Conservation (phyloP, 2,888 invertebrate species). For the Timema cristinae region DNA sequence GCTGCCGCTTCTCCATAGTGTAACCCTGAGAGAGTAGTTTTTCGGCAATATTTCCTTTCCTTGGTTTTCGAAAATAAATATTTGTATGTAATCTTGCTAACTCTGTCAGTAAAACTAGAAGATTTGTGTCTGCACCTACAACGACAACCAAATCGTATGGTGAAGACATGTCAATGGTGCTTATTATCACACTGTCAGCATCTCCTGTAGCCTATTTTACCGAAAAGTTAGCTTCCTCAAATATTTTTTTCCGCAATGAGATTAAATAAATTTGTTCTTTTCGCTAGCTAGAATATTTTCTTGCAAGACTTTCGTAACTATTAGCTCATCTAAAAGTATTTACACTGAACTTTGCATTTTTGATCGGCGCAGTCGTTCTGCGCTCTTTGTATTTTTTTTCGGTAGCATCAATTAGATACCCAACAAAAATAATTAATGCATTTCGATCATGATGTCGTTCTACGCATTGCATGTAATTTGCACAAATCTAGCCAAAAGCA, state of each 20-base stretch:
- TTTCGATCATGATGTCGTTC: neutral
- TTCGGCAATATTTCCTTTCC: neutral
- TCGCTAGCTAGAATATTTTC: neutral
- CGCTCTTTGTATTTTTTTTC: neutral
- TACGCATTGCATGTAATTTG: neutral
- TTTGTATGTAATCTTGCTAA: neutral
- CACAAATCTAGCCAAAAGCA: neutral
- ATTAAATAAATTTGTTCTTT: neutral
- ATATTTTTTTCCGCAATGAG: neutral
- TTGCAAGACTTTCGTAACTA: neutral
- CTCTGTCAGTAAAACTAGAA: neutral
- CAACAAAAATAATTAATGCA: neutral
- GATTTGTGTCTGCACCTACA: neutral
- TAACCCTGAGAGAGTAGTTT: neutral
- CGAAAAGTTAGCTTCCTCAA: neutral
- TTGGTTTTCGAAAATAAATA: neutral
- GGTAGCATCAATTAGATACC: constrained; percentile 7
- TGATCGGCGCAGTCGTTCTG: neutral
- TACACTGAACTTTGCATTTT: neutral
- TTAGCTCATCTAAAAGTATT: neutral
- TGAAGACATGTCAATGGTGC: neutral
- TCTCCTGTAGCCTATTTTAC: neutral
- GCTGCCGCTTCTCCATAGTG: constrained; percentile 8
- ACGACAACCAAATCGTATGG: neutral
- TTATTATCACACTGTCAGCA: neutral